phyloP scores from a whole-genome alignment of 2,888 invertebrate species.

The Drosophila mayaguana region DNA sequence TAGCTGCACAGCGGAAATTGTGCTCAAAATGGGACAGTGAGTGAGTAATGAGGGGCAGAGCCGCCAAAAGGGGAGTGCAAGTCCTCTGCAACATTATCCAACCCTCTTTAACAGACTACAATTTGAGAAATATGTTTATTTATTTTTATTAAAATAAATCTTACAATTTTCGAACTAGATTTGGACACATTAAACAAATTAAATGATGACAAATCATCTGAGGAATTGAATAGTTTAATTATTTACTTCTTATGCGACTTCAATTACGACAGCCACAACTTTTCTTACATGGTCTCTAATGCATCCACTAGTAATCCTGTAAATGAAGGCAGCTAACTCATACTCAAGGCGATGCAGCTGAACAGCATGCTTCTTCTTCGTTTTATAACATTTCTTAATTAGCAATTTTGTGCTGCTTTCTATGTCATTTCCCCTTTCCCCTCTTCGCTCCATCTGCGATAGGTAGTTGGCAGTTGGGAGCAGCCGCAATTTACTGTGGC shows the following conservation, averaged over 20 bases:
- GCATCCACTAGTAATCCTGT: background rate
- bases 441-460: background rate
- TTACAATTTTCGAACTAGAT: background rate
- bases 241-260: background rate
- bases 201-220: background rate
- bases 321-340: background rate
- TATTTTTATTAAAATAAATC: too few relatives aligned
- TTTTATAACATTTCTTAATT: background rate
- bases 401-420: background rate
- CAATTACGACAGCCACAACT: background rate
- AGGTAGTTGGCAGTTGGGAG: background rate
- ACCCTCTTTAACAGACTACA: too few relatives aligned
- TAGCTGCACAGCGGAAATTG: conserved; percentile 72
- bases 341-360: too few relatives aligned
- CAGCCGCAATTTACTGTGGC: conserved; percentile 26
- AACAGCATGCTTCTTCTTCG: too few relatives aligned
- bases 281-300: background rate
- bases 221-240: background rate
- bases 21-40: conserved; percentile 30
- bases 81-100: background rate
- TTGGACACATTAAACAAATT: too few relatives aligned
- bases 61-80: too few relatives aligned
- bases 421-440: too few relatives aligned
- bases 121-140: too few relatives aligned
- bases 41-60: background rate